These are phyloP conservation scores for Neoniphon sammara DNA, from an alignment of 2,797 vertebrate genomes.

Conservation along the genomic window DNA sequence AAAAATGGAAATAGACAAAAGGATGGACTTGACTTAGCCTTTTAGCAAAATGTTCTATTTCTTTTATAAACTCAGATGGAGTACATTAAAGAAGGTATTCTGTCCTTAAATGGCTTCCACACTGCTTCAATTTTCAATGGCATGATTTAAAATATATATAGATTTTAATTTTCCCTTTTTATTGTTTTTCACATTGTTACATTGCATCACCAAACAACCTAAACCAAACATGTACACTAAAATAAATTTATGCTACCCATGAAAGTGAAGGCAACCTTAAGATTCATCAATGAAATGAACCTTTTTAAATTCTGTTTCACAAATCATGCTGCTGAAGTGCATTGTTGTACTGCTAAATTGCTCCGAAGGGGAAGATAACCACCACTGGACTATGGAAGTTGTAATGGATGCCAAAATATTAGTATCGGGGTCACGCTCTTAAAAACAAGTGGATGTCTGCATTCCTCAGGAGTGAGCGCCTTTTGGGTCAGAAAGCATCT, in stretches of 20 bases:
- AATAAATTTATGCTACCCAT: not conserved
- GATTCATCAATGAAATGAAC: too few species aligned
- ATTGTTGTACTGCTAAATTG: too few species aligned
- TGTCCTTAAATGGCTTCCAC: not conserved
- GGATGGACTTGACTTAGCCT: too few species aligned
- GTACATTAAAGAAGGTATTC: not conserved
- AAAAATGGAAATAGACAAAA: too few species aligned
- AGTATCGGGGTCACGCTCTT: conserved; percentile 9
- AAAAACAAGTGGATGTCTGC: conserved; percentile 30
- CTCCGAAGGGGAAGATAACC: too few species aligned
- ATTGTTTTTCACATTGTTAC: not conserved
- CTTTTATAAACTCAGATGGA: not conserved
- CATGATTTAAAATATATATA: too few species aligned
- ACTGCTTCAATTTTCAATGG: too few species aligned
- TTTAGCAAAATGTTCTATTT: not conserved
- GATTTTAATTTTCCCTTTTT: not conserved
- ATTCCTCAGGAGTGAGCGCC: conserved; percentile 49
- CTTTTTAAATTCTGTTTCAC: too few species aligned
- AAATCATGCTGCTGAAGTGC: too few species aligned
- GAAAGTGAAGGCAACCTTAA: not conserved
- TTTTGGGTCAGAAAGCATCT: conserved; percentile 26
- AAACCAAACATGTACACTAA: not conserved
- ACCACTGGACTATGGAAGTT: not conserved
- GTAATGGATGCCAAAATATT: conserved; percentile 12
- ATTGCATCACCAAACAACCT: not conserved